phyloP scores from a whole-genome alignment of 2,113 vertebrate species.

The Pseudolaguvia tuberculata region DNA sequence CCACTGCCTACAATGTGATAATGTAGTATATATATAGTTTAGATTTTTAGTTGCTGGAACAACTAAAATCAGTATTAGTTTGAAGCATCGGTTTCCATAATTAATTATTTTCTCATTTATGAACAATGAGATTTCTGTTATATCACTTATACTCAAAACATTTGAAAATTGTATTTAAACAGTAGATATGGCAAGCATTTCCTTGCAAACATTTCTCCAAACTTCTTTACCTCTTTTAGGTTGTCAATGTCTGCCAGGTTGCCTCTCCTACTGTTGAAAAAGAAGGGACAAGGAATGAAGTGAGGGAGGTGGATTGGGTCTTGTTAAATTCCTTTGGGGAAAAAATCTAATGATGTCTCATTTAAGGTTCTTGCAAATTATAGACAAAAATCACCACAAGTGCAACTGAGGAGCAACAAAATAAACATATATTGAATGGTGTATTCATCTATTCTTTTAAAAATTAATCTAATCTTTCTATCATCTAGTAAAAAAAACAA shows the following conservation, averaged over 20 bases:
- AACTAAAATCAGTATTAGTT: not conserved
- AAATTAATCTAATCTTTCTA: too few species aligned
- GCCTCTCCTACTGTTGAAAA: slow-evolving; percentile 61
- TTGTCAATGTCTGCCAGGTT: slow-evolving; percentile 60
- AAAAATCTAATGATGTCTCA: slow-evolving; percentile 68
- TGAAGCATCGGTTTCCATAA: not conserved
- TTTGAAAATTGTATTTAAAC: not conserved
- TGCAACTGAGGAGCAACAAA: slow-evolving; percentile 66
- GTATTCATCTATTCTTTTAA: too few species aligned
- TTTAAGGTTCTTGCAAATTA: slow-evolving; percentile 57
- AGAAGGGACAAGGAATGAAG: slow-evolving; percentile 50
- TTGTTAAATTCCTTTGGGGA: slow-evolving; percentile 71
- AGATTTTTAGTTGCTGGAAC: not conserved
- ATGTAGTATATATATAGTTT: too few species aligned
- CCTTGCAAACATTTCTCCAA: not conserved
- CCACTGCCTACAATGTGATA: too few species aligned
- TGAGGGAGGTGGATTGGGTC: slow-evolving; percentile 38
- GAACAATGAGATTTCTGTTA: not conserved
- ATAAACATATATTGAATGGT: slow-evolving; percentile 13
- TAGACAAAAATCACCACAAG: slow-evolving; percentile 44
- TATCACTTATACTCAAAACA: not conserved
- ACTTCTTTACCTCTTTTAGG: not conserved
- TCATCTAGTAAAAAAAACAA: too few species aligned
- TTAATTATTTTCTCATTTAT: not conserved
- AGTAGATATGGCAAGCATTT: not conserved